Evolutionary conservation across 2,113 vertebrate genomes (phyloP).

Genomic region (Falcunculus frontatus): DNA sequence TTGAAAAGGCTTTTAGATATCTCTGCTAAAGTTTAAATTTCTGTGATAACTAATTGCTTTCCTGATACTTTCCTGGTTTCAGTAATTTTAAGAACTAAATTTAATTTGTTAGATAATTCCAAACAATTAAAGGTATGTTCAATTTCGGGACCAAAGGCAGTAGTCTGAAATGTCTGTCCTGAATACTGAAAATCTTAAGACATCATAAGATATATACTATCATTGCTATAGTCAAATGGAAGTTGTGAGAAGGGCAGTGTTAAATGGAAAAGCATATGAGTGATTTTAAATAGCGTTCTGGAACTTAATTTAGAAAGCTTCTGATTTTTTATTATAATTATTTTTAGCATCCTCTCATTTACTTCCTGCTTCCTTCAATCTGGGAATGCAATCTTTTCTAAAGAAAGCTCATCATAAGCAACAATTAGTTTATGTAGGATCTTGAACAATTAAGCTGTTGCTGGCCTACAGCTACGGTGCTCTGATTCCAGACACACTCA

Average conservation of each 20-base stretch:
- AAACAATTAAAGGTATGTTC: background rate
- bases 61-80: background rate
- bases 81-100: background rate
- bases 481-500: background rate
- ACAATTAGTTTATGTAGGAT: background rate
- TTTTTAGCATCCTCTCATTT: background rate
- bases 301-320: background rate
- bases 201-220: background rate
- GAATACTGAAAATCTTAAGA: background rate
- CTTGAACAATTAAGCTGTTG: background rate
- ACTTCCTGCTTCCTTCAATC: slow-evolving; percentile 8
- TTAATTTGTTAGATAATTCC: background rate
- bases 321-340: background rate
- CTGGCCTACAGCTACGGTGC: background rate
- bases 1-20: background rate
- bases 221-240: background rate
- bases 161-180: background rate
- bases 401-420: background rate
- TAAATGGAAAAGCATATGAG: background rate
- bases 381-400: slow-evolving; percentile 7
- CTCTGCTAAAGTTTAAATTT: background rate
- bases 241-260: background rate
- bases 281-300: background rate
- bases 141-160: background rate
- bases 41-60: background rate